These are phyloP conservation scores for Callithrix jacchus DNA, from an alignment of 2,113 vertebrate species.

Conservation along the genomic window DNA sequence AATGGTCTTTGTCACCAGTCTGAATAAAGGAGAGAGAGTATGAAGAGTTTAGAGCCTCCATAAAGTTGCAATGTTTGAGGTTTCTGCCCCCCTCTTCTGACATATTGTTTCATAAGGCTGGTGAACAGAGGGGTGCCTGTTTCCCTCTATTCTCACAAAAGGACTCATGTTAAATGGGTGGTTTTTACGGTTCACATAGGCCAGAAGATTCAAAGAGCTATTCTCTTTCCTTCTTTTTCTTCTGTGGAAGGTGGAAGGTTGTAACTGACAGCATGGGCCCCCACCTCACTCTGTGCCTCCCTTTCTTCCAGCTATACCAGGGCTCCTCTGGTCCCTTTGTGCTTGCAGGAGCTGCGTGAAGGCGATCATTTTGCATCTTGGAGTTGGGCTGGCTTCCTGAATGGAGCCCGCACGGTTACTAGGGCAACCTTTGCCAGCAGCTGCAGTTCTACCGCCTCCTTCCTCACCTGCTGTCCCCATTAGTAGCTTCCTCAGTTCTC, in stretches of 20 bases:
- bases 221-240: neutral
- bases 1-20: slow-evolving; percentile 65
- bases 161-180: slow-evolving; percentile 73
- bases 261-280: slow-evolving; percentile 7
- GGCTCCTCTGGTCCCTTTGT: slow-evolving; percentile 43
- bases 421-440: slow-evolving; percentile 75
- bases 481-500: slow-evolving; percentile 36
- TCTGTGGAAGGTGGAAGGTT: slow-evolving; percentile 41
- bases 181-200: slow-evolving; percentile 76
- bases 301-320: neutral
- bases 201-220: slow-evolving; percentile 47
- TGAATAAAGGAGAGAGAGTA: neutral
- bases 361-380: slow-evolving; percentile 61
- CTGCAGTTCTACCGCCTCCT: slow-evolving; percentile 12
- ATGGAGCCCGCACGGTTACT: slow-evolving; percentile 66
- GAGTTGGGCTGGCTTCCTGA: slow-evolving; percentile 67
- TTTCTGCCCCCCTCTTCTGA: neutral
- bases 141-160: slow-evolving; percentile 71
- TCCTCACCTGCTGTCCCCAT: slow-evolving; percentile 71
- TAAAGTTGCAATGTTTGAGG: slow-evolving; percentile 60
- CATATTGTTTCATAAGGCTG: slow-evolving; percentile 63
- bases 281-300: neutral
- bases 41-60: slow-evolving; percentile 36
- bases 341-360: neutral
- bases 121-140: slow-evolving; percentile 75